Percentiles rank a stretch among this genome's conserved stretches.
Conservation (phyloP, 2,888 invertebrate species). For the Drosophila kanekoi region DNA sequence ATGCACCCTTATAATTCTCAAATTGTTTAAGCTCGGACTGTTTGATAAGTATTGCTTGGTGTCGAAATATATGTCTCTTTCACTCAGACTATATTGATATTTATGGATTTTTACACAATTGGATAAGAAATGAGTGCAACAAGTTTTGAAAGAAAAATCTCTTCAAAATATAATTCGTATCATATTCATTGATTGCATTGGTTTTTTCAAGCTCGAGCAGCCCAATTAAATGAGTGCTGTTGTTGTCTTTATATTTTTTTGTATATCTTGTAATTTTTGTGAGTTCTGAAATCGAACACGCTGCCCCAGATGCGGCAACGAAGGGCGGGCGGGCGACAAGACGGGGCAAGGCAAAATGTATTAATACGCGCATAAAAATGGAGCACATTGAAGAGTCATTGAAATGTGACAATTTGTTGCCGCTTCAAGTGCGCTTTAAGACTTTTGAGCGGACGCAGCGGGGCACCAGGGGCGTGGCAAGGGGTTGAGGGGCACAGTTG, state of each 20-base stretch:
- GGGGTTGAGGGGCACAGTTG: background rate
- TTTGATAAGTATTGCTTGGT: background rate
- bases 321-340: background rate
- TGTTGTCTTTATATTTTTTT: background rate
- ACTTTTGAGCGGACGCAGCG: constrained; percentile 50
- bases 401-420: constrained; percentile 78
- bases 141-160: constrained; percentile 25
- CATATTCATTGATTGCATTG: constrained; percentile 57
- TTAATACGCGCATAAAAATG: constrained; percentile 64
- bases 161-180: constrained; percentile 42
- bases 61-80: background rate
- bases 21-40: background rate
- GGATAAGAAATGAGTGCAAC: constrained; percentile 15
- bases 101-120: constrained; percentile 19
- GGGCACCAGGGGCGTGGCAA: background rate
- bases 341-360: constrained; percentile 48
- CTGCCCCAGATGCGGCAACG: constrained; percentile 54
- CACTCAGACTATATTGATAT: constrained; percentile 19
- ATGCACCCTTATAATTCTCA: constrained; percentile 7
- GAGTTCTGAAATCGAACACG: constrained; percentile 55
- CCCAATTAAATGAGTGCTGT: constrained; percentile 44
- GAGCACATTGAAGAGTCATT: constrained; percentile 75
- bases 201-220: constrained; percentile 27
- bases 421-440: constrained; percentile 55
- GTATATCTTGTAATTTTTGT: constrained; percentile 13